phyloP scores from a whole-genome alignment of 1,140 invertebrate genomes.

The Ceratina australensis region DNA sequence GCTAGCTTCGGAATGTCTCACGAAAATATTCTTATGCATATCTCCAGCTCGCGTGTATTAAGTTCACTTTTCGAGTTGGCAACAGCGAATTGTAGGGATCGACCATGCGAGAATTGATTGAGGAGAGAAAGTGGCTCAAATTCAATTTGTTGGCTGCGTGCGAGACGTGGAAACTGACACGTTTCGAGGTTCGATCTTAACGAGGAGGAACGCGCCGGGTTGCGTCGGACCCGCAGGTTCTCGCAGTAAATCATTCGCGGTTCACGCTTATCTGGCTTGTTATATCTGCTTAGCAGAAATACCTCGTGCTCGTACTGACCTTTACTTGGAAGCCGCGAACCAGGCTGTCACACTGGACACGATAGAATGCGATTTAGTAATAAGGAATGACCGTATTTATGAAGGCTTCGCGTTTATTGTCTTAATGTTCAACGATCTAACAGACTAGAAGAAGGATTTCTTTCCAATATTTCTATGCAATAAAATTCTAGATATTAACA shows the following conservation, averaged over 20 bases:
- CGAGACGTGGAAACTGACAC: conserved; percentile 3
- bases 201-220: conserved; percentile 38
- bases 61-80: background rate
- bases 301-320: conserved; percentile 16
- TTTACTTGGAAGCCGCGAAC: conserved; percentile 23
- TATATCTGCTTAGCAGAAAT: conserved; percentile 49
- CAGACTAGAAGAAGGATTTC: too few species aligned
- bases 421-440: too few species aligned
- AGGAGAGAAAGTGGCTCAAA: background rate
- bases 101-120: background rate
- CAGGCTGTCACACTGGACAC: conserved; percentile 25
- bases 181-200: conserved; percentile 42
- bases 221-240: conserved; percentile 10
- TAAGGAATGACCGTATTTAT: background rate
- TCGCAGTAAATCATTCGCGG: conserved; percentile 50
- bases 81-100: background rate
- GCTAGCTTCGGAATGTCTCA: background rate
- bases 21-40: background rate
- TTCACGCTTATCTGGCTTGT: conserved; percentile 50
- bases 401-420: background rate
- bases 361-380: background rate
- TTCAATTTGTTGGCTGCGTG: background rate
- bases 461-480: too few species aligned
- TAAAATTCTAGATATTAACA: too few species aligned
- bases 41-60: background rate